phyloP scores from a whole-genome alignment of 1,140 invertebrate genomes.

The Dreissena rostriformis region DNA sequence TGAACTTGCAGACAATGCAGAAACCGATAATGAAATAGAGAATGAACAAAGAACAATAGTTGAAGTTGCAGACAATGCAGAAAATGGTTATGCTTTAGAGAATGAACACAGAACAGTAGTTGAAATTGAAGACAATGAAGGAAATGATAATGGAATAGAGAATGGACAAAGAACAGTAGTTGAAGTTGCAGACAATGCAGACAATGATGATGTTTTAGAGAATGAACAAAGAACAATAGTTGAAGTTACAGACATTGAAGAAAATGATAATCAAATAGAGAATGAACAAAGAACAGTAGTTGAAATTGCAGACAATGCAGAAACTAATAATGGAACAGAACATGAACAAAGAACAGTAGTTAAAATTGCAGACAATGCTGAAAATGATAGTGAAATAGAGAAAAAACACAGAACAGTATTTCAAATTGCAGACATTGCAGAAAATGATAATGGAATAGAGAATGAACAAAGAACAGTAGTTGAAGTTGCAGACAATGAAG shows the following conservation, averaged over 20 bases:
- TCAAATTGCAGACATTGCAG: not conserved
- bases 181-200: not conserved
- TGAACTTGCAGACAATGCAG: too few relatives aligned
- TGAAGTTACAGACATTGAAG: not conserved
- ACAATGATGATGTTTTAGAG: not conserved
- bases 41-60: too few relatives aligned
- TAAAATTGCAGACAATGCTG: not conserved
- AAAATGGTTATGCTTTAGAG: not conserved
- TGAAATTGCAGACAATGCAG: not conserved
- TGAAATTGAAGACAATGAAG: not conserved
- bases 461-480: not conserved
- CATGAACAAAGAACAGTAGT: not conserved
- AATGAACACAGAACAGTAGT: not conserved
- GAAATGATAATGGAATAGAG: not conserved
- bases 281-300: not conserved
- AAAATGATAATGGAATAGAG: not conserved
- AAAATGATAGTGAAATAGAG: not conserved
- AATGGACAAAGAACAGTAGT: not conserved
- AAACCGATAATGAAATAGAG: too few relatives aligned
- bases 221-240: not conserved
- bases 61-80: too few relatives aligned
- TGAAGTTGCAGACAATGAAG: not conserved
- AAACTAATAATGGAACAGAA: not conserved
- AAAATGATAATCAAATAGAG: not conserved
- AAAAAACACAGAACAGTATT: not conserved